Evolutionary conservation across 2,113 vertebrate genomes (phyloP).

Genomic region (Vulpes vulpes): DNA sequence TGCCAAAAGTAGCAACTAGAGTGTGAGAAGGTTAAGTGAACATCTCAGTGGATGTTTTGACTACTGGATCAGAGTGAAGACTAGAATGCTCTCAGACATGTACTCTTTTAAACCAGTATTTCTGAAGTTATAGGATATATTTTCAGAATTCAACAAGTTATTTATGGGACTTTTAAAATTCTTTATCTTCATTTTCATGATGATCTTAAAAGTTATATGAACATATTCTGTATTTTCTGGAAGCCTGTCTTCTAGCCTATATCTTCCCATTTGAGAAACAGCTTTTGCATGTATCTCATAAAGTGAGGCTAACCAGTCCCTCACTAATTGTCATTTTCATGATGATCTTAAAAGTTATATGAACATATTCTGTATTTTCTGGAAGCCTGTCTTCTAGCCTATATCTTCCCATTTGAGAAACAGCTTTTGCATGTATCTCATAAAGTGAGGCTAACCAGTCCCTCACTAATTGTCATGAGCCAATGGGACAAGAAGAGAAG

Average conservation of each 20-base stretch:
- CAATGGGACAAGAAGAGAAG: not conserved
- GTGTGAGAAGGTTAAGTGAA: not conserved
- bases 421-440: not conserved
- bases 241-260: not conserved
- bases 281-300: not conserved
- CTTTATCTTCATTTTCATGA: not conserved
- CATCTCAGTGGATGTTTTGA: not conserved
- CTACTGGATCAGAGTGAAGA: not conserved
- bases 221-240: not conserved
- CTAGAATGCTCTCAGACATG: not conserved
- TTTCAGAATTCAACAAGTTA: slow-evolving; percentile 15
- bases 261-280: slow-evolving; percentile 20
- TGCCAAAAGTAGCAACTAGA: not conserved
- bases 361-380: slow-evolving; percentile 21
- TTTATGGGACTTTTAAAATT: slow-evolving; percentile 21
- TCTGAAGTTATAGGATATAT: not conserved
- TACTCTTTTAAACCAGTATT: not conserved
- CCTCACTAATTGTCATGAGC: not conserved
- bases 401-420: slow-evolving; percentile 25
- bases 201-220: not conserved
- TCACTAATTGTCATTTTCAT: slow-evolving; percentile 37
- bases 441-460: not conserved
- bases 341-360: not conserved
- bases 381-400: not conserved
- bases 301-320: not conserved